These are phyloP conservation scores for Myrmecobius fasciatus DNA, from an alignment of 2,113 vertebrate genomes.

Conservation along the genomic window DNA sequence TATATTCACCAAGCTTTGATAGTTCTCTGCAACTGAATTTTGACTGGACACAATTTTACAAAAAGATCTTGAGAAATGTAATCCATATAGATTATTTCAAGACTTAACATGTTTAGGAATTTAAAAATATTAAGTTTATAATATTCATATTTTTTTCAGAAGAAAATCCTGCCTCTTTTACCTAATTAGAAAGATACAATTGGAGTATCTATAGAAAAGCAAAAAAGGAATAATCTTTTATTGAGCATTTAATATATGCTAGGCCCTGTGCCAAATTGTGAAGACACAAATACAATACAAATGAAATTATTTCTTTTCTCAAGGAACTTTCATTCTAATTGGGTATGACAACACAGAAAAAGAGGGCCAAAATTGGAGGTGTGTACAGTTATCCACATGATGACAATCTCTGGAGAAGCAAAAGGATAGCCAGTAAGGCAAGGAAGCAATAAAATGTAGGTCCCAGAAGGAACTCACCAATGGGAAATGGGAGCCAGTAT, in stretches of 20 bases:
- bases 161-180: neutral
- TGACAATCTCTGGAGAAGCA: neutral
- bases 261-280: neutral
- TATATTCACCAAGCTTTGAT: neutral
- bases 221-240: neutral
- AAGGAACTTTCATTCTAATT: neutral
- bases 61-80: neutral
- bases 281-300: neutral
- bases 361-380: neutral
- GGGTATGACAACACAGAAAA: neutral
- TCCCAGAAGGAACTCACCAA: neutral
- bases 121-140: neutral
- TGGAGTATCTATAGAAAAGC: neutral
- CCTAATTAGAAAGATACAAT: slow-evolving; percentile 20
- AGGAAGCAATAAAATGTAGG: neutral
- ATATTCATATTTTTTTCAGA: neutral
- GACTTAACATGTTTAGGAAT: neutral
- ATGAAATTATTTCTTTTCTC: neutral
- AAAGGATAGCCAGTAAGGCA: neutral
- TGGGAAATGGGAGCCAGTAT: neutral
- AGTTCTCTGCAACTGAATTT: neutral
- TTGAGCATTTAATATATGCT: neutral
- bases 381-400: neutral
- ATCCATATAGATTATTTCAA: neutral
- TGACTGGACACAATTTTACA: neutral